Conservation (phyloP, 2,113 vertebrate genomes). For the Proterorhinus semilunaris region DNA sequence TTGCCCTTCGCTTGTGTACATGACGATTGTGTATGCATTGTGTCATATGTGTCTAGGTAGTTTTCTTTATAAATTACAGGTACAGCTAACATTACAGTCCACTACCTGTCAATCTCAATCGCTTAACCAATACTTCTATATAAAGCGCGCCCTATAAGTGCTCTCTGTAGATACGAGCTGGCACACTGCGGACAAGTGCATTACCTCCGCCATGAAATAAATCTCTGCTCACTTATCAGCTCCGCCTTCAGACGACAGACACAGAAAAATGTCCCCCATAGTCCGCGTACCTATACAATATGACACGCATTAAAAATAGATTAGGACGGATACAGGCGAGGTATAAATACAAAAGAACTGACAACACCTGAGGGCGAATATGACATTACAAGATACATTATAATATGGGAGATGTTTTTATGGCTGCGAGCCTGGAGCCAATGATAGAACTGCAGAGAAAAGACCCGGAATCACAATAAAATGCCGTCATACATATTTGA, state of each 20-base stretch:
- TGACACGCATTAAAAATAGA: constrained; percentile 13
- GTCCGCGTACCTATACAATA: constrained; percentile 2
- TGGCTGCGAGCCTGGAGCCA: neutral
- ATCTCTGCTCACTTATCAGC: constrained; percentile 5
- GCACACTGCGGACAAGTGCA: constrained; percentile 6
- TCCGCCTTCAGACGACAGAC: neutral
- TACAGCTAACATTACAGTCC: neutral
- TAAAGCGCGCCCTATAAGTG: neutral
- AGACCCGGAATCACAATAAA: neutral
- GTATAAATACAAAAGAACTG: constrained; percentile 9
- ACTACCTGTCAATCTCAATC: neutral
- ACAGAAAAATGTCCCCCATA: neutral
- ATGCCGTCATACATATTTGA: constrained; percentile 4
- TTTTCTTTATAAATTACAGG: neutral
- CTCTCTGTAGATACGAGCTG: neutral
- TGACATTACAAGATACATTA: constrained; percentile 12
- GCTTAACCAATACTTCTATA: neutral
- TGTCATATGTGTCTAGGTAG: too few relatives aligned
- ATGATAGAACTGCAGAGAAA: neutral
- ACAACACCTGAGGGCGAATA: constrained; percentile 10
- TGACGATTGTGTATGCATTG: too few relatives aligned
- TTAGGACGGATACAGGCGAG: constrained; percentile 3
- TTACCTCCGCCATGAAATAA: neutral
- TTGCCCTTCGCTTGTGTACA: too few relatives aligned
- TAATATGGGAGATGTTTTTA: neutral